Evolutionary conservation across 1,140 invertebrate species (phyloP).

Genomic region (Bombus haemorrhoidalis): DNA sequence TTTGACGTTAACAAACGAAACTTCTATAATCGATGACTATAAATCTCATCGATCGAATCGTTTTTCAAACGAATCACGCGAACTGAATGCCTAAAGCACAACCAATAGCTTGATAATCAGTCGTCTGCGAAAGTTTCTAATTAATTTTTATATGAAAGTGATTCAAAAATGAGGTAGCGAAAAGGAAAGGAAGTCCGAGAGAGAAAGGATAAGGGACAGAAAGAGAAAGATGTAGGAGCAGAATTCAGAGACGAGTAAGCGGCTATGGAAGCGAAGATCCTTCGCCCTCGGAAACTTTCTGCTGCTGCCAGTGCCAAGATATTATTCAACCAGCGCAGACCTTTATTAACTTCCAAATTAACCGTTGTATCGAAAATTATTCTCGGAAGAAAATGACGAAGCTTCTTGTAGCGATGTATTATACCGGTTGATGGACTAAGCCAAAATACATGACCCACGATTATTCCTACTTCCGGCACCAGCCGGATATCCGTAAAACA

Average conservation of each 20-base stretch:
- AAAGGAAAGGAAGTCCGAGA: too few relatives aligned
- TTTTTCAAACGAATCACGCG: slow-evolving; percentile 4
- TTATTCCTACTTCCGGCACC: not conserved
- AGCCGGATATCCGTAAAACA: not conserved
- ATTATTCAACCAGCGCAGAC: slow-evolving; percentile 35
- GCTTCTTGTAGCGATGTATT: slow-evolving; percentile 14
- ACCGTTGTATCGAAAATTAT: slow-evolving; percentile 56
- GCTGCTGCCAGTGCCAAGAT: slow-evolving; percentile 40
- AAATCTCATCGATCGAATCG: not conserved
- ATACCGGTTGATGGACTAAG: not conserved
- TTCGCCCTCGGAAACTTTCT: slow-evolving; percentile 37
- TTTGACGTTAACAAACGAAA: not conserved
- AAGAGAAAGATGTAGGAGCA: not conserved
- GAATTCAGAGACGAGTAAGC: slow-evolving; percentile 9
- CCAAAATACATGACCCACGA: not conserved
- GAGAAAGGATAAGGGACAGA: too few relatives aligned
- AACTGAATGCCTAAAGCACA: not conserved
- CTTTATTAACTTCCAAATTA: slow-evolving; percentile 55
- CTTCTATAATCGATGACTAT: not conserved
- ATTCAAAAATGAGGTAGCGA: slow-evolving; percentile 2
- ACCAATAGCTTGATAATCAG: slow-evolving; percentile 29
- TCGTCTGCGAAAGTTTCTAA: slow-evolving; percentile 45
- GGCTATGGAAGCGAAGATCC: slow-evolving; percentile 2
- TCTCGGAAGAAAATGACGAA: slow-evolving; percentile 18
- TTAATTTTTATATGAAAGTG: slow-evolving; percentile 61